Percentiles rank a stretch among this genome's conserved stretches.
Evolutionary conservation across 1,140 invertebrate genomes (phyloP).

Genomic region (Ectropis grisescens): DNA sequence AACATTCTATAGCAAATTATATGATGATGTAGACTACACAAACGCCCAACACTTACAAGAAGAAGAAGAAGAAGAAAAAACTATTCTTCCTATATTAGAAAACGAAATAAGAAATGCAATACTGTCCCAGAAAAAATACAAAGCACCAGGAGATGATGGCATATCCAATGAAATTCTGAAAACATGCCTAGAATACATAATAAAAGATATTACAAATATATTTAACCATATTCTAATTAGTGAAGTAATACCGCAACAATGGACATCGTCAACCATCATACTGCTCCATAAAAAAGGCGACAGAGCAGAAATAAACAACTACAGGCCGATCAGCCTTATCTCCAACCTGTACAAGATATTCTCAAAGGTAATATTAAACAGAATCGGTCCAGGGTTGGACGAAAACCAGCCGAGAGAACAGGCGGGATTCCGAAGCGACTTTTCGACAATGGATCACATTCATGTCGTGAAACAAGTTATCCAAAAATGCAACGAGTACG

Average conservation of each 20-base stretch:
- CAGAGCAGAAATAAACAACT: slow-evolving; percentile 1
- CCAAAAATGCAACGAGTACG: not conserved
- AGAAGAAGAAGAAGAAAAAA: not conserved
- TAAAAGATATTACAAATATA: slow-evolving; percentile 6
- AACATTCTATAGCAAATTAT: slow-evolving; percentile 12
- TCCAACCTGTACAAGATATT: slow-evolving; percentile 16
- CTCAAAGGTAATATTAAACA: slow-evolving; percentile 14
- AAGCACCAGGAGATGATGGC: slow-evolving; percentile 9
- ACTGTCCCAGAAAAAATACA: slow-evolving; percentile 13
- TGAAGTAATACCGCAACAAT: slow-evolving; percentile 2
- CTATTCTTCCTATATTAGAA: slow-evolving; percentile 1
- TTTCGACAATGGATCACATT: slow-evolving; percentile 1
- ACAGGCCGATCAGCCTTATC: slow-evolving; percentile 14
- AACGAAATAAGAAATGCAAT: slow-evolving; percentile 14
- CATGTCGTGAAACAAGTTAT: not conserved
- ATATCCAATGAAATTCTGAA: slow-evolving; percentile 16
- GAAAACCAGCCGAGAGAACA: slow-evolving; percentile 14
- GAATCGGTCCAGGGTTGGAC: slow-evolving; percentile 9
- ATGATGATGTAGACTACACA: not conserved
- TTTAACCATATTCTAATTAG: slow-evolving; percentile 8
- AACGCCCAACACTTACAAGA: not conserved
- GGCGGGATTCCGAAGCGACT: slow-evolving; percentile 18
- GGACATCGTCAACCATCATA: slow-evolving; percentile 1
- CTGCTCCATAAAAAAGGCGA: slow-evolving; percentile 2
- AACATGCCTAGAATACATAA: not conserved